phyloP scores from a whole-genome alignment of 2,888 invertebrate genomes.

The Pocota personata region DNA sequence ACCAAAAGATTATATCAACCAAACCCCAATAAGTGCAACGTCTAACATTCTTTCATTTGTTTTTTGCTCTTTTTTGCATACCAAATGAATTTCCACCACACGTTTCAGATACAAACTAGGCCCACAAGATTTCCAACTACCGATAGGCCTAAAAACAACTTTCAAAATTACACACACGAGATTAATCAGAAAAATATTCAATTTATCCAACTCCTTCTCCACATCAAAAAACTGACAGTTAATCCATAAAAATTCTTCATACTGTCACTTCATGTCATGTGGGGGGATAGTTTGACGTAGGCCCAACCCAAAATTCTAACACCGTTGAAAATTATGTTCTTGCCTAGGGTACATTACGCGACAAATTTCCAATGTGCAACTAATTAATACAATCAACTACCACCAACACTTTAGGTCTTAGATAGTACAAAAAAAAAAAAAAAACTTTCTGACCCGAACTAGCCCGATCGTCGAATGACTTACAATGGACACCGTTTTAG shows the following conservation, averaged over 20 bases:
- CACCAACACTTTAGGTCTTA: background rate
- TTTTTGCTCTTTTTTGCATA: background rate
- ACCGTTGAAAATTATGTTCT: constrained; percentile 3
- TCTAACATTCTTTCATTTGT: no score
- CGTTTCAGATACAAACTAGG: background rate
- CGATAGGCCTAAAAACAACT: constrained; percentile 49
- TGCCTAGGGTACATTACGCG: constrained; percentile 9
- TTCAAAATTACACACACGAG: constrained; percentile 39
- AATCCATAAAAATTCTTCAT: constrained; percentile 44
- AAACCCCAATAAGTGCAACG: background rate
- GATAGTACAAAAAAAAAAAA: constrained; percentile 17
- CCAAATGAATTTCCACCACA: background rate
- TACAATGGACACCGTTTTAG: constrained; percentile 42
- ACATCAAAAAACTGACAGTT: constrained; percentile 21
- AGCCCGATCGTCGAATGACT: constrained; percentile 32
- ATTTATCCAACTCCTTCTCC: constrained; percentile 11
- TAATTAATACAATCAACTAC: constrained; percentile 46
- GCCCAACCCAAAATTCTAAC: constrained; percentile 53
- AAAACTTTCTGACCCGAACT: background rate
- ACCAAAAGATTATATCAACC: no score
- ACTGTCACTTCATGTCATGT: constrained; percentile 36
- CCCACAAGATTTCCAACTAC: background rate
- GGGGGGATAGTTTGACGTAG: constrained; percentile 26
- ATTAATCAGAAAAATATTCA: constrained; percentile 2
- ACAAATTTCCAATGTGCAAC: constrained; percentile 58